Conservation (phyloP, 2,797 vertebrate species). For the Sebastiscus albofasciatus region DNA sequence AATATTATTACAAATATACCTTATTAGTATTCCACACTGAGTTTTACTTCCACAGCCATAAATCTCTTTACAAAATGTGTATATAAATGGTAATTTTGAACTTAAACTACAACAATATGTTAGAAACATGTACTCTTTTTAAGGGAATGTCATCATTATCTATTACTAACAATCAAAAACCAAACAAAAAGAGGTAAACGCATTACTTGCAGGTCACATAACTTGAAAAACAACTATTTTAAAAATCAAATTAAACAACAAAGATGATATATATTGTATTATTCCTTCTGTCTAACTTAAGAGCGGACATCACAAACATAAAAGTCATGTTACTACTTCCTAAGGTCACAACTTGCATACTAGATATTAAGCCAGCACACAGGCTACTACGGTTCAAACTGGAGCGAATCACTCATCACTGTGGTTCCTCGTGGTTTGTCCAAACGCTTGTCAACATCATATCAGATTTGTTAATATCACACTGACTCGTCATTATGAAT, state of each 20-base stretch:
- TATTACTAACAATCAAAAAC: background rate
- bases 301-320: background rate
- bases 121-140: background rate
- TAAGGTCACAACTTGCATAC: background rate
- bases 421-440: background rate
- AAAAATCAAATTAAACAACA: background rate
- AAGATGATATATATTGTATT: background rate
- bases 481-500: background rate
- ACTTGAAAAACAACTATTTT: background rate
- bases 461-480: background rate
- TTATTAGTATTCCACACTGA: background rate
- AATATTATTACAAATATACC: too few relatives aligned
- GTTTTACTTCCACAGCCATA: background rate
- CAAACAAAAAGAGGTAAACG: background rate
- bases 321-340: background rate
- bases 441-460: background rate
- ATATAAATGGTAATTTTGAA: background rate
- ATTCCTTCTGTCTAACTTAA: background rate
- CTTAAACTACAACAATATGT: background rate
- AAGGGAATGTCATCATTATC: background rate
- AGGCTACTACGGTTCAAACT: background rate
- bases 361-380: fast-evolving
- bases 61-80: background rate
- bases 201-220: background rate
- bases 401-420: background rate